Evolutionary conservation across 2,888 invertebrate species (phyloP), one percentile per base, ranked within the genome.

Genomic region (Drosophila siamana): DNA sequence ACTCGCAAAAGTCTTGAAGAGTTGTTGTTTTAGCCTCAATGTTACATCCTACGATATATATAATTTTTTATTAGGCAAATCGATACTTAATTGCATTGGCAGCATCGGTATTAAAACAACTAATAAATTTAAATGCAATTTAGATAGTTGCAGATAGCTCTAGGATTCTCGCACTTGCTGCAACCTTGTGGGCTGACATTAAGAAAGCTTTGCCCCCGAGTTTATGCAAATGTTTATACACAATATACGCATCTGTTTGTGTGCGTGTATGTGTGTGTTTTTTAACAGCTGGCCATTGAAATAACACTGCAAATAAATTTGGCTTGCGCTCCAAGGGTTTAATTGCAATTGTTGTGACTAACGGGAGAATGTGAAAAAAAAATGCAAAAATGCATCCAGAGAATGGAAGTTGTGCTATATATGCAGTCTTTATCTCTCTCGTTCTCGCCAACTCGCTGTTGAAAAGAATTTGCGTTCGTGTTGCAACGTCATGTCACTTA

Each of bases 261-360:
- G 19, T 19, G 19, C 3, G 19, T 3, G 3, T 2, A 1, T 30
- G 1, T 22, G n/a, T 47, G 26, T 28, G 13, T 46, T 44, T 46
- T 44, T 26, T 33, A 46, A 38, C 33, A 59, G 16, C 15, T 50
- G 40, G 43, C 30, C 15, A 33, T 7, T 26, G 26, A 52, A 57
- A 64, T 26, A 65, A 26, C n/a, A 44, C 7, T 43, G 11, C 16
- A 55, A 72, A 51, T 50, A 46, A 51, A 60, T 43, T 47, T 28
- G 26, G 44, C 28, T 59, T 54, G 57, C 72, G 40, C n/a, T 40
- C 43, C 43, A 56, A 15, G 33, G 36, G 30, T 33, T 64, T 64
- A 67, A 78, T 69, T 70, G 55, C 51, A 69, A 78, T 65, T 72
- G 44, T 61, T 77, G 63, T 59, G 38, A 41, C 40, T 40, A 33